A percentile compares a stretch with the other conserved stretches of the same genome.
These are phyloP conservation scores for Neomonachus schauinslandi DNA, from an alignment of 2,113 vertebrate species.

Conservation along the genomic window DNA sequence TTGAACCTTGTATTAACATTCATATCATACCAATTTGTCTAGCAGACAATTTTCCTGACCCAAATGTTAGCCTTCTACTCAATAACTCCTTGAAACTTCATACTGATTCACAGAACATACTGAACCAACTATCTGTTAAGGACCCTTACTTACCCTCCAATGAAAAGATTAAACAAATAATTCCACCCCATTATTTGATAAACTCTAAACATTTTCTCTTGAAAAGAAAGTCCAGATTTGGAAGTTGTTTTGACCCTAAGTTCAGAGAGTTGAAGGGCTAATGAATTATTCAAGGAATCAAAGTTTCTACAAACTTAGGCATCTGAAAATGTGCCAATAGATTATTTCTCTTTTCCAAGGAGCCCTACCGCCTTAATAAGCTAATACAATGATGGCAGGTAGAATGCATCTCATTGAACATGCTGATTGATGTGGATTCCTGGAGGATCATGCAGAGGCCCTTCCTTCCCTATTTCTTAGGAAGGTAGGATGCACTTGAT, in stretches of 20 bases:
- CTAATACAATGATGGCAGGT: not conserved
- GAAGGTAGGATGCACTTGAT: not conserved
- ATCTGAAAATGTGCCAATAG: not conserved
- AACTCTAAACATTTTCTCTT: constrained; percentile 4
- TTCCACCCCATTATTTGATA: constrained; percentile 16
- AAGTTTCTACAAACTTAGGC: not conserved
- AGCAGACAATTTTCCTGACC: not conserved
- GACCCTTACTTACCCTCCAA: not conserved
- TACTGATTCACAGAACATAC: not conserved
- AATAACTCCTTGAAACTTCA: not conserved
- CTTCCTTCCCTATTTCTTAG: not conserved
- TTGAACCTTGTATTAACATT: constrained; percentile 25
- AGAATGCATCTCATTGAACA: not conserved
- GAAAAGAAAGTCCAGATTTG: not conserved
- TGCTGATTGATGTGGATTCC: not conserved
- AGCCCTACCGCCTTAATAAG: not conserved
- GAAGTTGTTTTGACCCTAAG: not conserved
- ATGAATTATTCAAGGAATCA: not conserved
- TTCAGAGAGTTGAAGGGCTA: not conserved
- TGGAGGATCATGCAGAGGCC: not conserved
- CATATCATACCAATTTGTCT: not conserved
- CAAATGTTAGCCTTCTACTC: not conserved
- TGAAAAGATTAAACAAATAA: not conserved
- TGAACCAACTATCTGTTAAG: not conserved
- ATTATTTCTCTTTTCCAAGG: not conserved